A percentile compares a stretch with the other conserved stretches of the same genome.
Conservation (phyloP, 2,797 vertebrate genomes). For the Sebastes wilsoni region DNA sequence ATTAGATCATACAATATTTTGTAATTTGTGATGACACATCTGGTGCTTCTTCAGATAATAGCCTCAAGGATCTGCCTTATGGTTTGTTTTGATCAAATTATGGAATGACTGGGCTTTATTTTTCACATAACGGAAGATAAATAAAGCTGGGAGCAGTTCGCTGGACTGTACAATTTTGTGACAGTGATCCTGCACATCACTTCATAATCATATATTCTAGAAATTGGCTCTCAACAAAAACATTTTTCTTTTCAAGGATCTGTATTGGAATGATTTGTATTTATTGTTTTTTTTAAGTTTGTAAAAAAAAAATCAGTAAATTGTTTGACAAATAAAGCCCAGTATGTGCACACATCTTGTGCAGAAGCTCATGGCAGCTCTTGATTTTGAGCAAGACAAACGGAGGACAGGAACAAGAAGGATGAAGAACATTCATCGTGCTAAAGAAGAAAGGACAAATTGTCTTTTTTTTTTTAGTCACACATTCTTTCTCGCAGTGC, state of each 20-base stretch:
- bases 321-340: neutral
- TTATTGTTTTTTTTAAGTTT: neutral
- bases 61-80: constrained; percentile 6
- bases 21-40: constrained; percentile 16
- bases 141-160: neutral
- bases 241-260: neutral
- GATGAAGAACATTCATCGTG: constrained; percentile 1
- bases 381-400: neutral
- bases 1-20: constrained; percentile 12
- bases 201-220: neutral
- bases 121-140: neutral
- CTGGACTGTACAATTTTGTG: neutral
- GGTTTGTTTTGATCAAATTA: constrained; percentile 28
- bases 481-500: constrained; percentile 10
- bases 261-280: neutral
- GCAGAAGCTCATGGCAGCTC: neutral
- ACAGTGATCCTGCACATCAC: neutral
- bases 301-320: neutral
- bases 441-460: constrained; percentile 20
- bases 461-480: constrained; percentile 8
- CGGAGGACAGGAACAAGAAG: neutral
- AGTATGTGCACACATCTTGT: neutral
- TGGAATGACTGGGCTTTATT: neutral
- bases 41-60: constrained; percentile 18
- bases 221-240: neutral